Conservation (phyloP, 2,888 invertebrate genomes). For the Spodoptera picta region DNA sequence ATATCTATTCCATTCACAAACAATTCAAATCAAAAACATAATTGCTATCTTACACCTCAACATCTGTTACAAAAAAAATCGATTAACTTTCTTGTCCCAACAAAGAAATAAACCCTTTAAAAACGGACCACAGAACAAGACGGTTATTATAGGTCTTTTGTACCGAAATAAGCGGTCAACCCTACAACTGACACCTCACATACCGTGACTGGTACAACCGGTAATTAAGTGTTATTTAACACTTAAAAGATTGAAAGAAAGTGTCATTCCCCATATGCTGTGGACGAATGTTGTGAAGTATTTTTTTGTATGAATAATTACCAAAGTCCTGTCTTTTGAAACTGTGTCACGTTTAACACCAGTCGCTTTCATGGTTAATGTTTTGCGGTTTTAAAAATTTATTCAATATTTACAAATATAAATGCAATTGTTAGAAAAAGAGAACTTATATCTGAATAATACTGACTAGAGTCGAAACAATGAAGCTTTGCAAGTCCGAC, state of each 20-base stretch:
- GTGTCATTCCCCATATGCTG: slow-evolving; percentile 82
- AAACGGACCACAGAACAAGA: slow-evolving; percentile 66
- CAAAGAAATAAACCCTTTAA: slow-evolving; percentile 74
- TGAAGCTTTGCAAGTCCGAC: too few relatives aligned
- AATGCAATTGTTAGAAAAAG: too few relatives aligned
- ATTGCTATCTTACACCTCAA: slow-evolving; percentile 29
- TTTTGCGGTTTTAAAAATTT: not conserved
- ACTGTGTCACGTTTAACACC: slow-evolving; percentile 56
- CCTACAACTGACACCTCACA: slow-evolving; percentile 82
- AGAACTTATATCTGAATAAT: too few relatives aligned
- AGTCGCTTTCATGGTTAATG: slow-evolving; percentile 41
- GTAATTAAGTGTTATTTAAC: slow-evolving; percentile 83
- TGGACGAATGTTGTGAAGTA: slow-evolving; percentile 64
- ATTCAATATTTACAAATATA: not conserved
- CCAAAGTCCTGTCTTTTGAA: slow-evolving; percentile 42
- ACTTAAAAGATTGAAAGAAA: slow-evolving; percentile 73
- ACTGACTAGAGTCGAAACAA: too few relatives aligned
- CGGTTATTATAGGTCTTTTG: slow-evolving; percentile 63
- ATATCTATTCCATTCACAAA: slow-evolving; percentile 17
- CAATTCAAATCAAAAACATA: slow-evolving; percentile 22
- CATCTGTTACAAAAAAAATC: slow-evolving; percentile 53
- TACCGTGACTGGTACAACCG: slow-evolving; percentile 78
- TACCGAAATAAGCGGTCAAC: slow-evolving; percentile 81
- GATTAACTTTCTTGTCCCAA: slow-evolving; percentile 64
- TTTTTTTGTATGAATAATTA: slow-evolving; percentile 52